These are phyloP conservation scores for Dicaeum eximium DNA, from an alignment of 2,113 vertebrate genomes.

Conservation along the genomic window DNA sequence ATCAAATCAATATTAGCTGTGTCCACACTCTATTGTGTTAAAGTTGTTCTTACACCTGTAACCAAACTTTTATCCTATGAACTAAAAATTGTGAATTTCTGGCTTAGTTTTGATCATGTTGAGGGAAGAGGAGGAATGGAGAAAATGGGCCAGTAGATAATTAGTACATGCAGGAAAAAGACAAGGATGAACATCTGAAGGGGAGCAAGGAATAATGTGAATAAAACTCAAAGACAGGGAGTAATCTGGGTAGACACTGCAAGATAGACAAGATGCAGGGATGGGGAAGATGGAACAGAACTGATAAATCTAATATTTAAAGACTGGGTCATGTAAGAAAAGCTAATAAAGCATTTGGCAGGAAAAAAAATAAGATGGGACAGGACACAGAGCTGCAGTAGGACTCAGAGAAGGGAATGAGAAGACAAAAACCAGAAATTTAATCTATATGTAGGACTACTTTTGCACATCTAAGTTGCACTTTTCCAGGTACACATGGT, in stretches of 20 bases:
- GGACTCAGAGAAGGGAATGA: neutral
- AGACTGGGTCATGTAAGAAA: neutral
- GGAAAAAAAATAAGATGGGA: neutral
- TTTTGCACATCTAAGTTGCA: neutral
- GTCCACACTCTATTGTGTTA: neutral
- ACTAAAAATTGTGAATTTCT: neutral
- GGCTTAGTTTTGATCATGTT: neutral
- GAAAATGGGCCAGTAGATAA: neutral
- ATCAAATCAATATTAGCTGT: neutral
- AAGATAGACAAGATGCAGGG: neutral
- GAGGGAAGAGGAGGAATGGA: neutral
- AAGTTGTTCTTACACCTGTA: neutral
- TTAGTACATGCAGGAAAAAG: neutral
- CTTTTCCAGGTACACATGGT: neutral
- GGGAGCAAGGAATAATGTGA: neutral
- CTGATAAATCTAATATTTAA: neutral
- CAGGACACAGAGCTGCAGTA: neutral
- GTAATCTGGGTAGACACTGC: neutral
- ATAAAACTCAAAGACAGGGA: neutral
- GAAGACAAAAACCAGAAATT: neutral
- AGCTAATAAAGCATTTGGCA: neutral
- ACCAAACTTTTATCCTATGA: neutral
- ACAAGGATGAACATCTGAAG: neutral
- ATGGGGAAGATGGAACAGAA: neutral
- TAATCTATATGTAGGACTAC: accelerated